These are phyloP conservation scores for Rhingia campestris DNA, from an alignment of 2,888 invertebrate genomes.

Conservation along the genomic window DNA sequence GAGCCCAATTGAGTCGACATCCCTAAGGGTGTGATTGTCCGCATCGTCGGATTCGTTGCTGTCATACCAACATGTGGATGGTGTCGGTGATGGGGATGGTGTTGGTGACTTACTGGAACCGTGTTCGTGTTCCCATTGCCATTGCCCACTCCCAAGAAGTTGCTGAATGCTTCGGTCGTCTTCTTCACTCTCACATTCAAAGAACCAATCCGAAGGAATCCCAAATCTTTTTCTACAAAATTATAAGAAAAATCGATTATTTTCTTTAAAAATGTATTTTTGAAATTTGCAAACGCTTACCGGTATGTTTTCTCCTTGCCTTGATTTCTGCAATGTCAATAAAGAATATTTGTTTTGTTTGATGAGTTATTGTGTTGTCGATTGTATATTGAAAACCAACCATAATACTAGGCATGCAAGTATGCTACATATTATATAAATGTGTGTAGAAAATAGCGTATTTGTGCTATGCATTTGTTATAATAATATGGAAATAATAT, in stretches of 20 bases:
- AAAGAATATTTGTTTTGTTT: slow-evolving; percentile 49
- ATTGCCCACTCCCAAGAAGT: slow-evolving; percentile 91
- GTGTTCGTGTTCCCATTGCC: slow-evolving; percentile 83
- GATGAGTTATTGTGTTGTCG: slow-evolving; percentile 57
- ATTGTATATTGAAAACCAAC: slow-evolving; percentile 34
- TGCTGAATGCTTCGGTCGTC: slow-evolving; percentile 95
- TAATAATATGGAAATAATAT: too few relatives aligned
- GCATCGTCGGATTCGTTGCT: slow-evolving; percentile 79
- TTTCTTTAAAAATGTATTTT: slow-evolving; percentile 11
- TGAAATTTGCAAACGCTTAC: slow-evolving; percentile 81
- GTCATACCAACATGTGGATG: slow-evolving; percentile 81
- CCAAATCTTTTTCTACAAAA: slow-evolving; percentile 91
- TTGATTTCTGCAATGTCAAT: slow-evolving; percentile 86
- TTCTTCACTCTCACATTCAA: slow-evolving; percentile 95
- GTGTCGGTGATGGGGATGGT: slow-evolving; percentile 83
- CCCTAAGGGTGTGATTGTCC: slow-evolving; percentile 77
- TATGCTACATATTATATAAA: slow-evolving; percentile 12
- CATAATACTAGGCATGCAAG: slow-evolving; percentile 52
- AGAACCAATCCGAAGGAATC: slow-evolving; percentile 95
- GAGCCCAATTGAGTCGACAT: slow-evolving; percentile 78
- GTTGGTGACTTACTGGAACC: slow-evolving; percentile 80
- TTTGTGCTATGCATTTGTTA: too few relatives aligned
- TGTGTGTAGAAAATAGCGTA: background rate
- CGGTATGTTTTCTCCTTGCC: slow-evolving; percentile 88
- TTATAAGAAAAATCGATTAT: slow-evolving; percentile 13